These are phyloP conservation scores for Agelaius phoeniceus DNA, from an alignment of 2,113 vertebrate species.

Conservation along the genomic window DNA sequence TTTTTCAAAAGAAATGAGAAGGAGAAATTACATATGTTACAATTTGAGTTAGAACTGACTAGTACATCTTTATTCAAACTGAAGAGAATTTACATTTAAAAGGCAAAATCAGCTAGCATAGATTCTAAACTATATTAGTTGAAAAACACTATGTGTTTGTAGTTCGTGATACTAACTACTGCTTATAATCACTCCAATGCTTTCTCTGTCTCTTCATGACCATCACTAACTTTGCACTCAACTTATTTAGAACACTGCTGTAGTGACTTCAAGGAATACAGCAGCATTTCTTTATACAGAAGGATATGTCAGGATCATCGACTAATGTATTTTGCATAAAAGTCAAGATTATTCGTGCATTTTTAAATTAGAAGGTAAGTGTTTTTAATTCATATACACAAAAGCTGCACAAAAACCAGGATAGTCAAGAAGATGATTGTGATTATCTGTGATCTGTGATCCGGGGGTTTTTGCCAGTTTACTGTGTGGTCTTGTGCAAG, in stretches of 20 bases:
- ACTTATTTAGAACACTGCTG: background rate
- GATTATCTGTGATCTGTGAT: background rate
- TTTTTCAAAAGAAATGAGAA: background rate
- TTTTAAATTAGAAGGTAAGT: background rate
- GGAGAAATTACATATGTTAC: background rate
- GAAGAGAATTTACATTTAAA: background rate
- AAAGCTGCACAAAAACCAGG: background rate
- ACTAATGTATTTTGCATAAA: background rate
- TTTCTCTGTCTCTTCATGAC: background rate
- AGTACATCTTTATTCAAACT: background rate
- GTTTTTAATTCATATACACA: background rate
- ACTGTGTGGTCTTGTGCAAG: background rate
- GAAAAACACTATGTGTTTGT: background rate
- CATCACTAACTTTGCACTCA: background rate
- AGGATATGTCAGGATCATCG: background rate
- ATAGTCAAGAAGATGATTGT: background rate
- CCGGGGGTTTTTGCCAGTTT: background rate
- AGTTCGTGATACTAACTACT: background rate
- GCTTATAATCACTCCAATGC: background rate
- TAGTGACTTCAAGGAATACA: background rate
- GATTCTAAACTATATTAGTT: background rate
- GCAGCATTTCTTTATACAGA: background rate
- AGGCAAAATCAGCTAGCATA: background rate
- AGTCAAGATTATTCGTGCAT: background rate
- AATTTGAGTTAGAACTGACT: background rate